phyloP scores from a whole-genome alignment of 92 coral and sea anemone species.

The Parazoanthus swiftii region DNA sequence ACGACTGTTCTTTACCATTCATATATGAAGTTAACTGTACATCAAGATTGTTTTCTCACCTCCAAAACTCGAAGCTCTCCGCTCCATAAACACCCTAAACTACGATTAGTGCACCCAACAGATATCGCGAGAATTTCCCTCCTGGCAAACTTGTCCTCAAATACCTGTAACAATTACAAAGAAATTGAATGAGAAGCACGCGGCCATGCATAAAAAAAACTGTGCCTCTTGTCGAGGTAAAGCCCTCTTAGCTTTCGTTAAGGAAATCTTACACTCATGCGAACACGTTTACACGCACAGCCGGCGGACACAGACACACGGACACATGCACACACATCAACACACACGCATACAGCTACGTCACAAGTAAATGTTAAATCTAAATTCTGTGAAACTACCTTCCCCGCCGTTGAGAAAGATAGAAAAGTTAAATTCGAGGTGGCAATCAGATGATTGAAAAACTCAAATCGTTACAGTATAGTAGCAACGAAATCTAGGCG shows the following conservation, averaged over 20 bases:
- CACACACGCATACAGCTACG: no score
- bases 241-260: not conserved
- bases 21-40: no score
- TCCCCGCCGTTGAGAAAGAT: not conserved
- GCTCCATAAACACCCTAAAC: slow-evolving; percentile 46
- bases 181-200: not conserved
- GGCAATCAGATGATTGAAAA: no score
- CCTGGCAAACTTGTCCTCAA: slow-evolving; percentile 49
- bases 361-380: no score
- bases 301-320: not conserved
- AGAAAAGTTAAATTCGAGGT: no score
- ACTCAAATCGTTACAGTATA: no score
- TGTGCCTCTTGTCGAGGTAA: not conserved
- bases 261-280: not conserved
- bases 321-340: not conserved
- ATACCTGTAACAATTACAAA: slow-evolving; percentile 16
- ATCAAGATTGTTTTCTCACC: slow-evolving; percentile 12
- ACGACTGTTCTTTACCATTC: no score
- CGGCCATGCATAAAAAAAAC: not conserved
- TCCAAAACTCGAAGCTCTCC: slow-evolving; percentile 45
- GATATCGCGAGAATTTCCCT: slow-evolving; percentile 51
- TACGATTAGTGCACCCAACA: slow-evolving; percentile 47
- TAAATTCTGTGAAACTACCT: no score
- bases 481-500: no score
- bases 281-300: not conserved